phyloP scores from a whole-genome alignment of 2,113 vertebrate genomes.

The Raja brachyura region DNA sequence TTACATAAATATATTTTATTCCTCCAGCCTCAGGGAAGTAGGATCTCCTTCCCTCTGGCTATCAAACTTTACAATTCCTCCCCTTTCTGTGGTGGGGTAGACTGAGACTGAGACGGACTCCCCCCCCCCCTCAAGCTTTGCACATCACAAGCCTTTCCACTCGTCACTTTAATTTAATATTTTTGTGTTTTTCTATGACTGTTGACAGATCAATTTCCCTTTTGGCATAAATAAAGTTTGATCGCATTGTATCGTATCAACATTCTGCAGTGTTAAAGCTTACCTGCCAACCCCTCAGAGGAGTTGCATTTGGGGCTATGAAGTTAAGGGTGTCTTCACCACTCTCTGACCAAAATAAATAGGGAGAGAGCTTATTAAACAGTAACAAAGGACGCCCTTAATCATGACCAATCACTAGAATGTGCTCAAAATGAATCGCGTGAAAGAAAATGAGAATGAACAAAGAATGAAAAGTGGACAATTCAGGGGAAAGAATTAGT shows the following conservation, averaged over 20 bases:
- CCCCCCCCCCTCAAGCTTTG: no score
- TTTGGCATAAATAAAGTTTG: no score
- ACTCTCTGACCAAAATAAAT: neutral
- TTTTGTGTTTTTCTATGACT: no score
- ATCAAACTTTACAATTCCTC: no score
- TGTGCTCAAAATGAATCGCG: neutral
- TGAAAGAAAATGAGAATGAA: neutral
- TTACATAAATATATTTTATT: neutral
- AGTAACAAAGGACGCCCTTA: neutral
- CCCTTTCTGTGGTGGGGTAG: no score
- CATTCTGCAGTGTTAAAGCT: neutral
- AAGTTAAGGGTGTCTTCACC: neutral
- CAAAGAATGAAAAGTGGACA: slow-evolving; percentile 19
- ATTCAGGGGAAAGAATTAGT: slow-evolving; percentile 13
- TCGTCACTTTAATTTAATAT: no score
- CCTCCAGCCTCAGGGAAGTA: no score
- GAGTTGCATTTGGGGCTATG: neutral
- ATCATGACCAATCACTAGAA: neutral
- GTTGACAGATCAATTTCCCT: no score
- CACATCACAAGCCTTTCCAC: no score
- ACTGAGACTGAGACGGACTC: no score
- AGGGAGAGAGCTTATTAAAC: neutral
- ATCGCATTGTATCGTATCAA: neutral
- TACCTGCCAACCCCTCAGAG: neutral
- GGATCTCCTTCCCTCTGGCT: no score